Base-by-base conservation (phyloP, 1,140 invertebrate species). In the Paraescarpia echinospica region DNA sequence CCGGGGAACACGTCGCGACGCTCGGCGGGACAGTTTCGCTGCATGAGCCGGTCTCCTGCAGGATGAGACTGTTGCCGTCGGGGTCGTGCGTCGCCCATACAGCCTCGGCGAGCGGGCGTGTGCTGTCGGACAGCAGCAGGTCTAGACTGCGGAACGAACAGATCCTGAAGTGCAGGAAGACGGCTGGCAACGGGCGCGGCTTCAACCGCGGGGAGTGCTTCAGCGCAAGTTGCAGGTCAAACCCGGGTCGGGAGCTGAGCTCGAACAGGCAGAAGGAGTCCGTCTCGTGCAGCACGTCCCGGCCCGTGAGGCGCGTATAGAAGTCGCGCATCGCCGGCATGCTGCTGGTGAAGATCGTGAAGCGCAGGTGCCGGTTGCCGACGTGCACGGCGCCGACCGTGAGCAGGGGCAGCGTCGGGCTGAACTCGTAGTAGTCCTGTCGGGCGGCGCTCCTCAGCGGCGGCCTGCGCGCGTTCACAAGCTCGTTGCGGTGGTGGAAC, bases 211-310 rank as follows among this genome's bases (percentile, higher is more conserved):
- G 59, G 22, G 59, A 77, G 22, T 77, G 59, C 59, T 77, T 77
- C 59, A 77, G 0, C 18, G 59, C 59, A 77, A 77, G 59, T 77
- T 77, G 59, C 59, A 77, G 59, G 59, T 77, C 59, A 27, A 77
- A 77, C 4, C 59, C 59, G 59, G 59, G 22, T 18, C 59, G 59
- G 27, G 59, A 77, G 59, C 59, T 77, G 59, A 77, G 59, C 59
- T 77, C 59, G 59, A 77, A 77, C 59, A 77, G 59, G 59, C 59
- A 77, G 59, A 77, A 77, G 59, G 59, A 77, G 59, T 77, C 59
- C 8, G 59, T 77, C 27, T 77, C 8, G 22, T 77, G 59, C 9
- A 77, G 14, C 14, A 77, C 59, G 27, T 31, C 59, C 59, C 59
- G 59, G 59, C 59, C 59, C 18, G 59, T 77, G 8, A 77, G 22